Percentiles rank a stretch among this genome's conserved stretches.
These are phyloP conservation scores for Lateolabrax maculatus DNA, from an alignment of 2,797 vertebrate genomes.

Conservation along the genomic window DNA sequence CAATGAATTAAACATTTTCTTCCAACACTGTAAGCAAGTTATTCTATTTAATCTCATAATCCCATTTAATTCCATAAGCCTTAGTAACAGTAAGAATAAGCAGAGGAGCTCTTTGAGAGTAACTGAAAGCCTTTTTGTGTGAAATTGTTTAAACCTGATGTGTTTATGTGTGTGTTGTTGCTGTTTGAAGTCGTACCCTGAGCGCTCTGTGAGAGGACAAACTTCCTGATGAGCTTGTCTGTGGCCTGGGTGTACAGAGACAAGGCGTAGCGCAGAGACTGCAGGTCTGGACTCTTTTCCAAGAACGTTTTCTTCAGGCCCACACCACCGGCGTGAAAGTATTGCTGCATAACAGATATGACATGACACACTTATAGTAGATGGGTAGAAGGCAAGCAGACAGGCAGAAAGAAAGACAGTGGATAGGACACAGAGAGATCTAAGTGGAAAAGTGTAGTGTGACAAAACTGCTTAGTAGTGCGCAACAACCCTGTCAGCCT, in stretches of 20 bases:
- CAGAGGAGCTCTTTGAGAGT: conserved; percentile 32
- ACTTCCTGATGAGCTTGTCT: conserved; percentile 98
- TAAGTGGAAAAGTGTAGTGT: background rate
- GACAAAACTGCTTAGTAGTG: conserved; percentile 8
- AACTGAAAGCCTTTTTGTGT: conserved; percentile 48
- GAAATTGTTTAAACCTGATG: conserved; percentile 38
- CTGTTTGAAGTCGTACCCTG: conserved; percentile 87
- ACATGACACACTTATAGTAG: conserved; percentile 20
- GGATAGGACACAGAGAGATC: background rate
- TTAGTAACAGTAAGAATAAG: conserved; percentile 32
- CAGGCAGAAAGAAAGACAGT: background rate
- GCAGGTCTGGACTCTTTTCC: conserved; percentile 97
- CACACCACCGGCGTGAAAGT: conserved; percentile 96
- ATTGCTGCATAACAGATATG: conserved; percentile 88
- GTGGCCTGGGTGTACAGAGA: conserved; percentile 99
- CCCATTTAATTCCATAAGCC: conserved; percentile 51
- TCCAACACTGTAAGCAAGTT: conserved; percentile 29
- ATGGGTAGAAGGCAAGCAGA: background rate
- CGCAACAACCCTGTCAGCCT: conserved; percentile 1
- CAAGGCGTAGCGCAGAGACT: conserved; percentile 95
- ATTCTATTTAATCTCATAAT: conserved; percentile 59
- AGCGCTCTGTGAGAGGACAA: conserved; percentile 92
- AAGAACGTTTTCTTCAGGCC: conserved; percentile 98
- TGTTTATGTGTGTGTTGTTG: conserved; percentile 19
- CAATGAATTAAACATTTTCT: conserved; percentile 39